phyloP scores from a whole-genome alignment of 92 coral and sea anemone genomes.

The Epizoanthus stellaris region DNA sequence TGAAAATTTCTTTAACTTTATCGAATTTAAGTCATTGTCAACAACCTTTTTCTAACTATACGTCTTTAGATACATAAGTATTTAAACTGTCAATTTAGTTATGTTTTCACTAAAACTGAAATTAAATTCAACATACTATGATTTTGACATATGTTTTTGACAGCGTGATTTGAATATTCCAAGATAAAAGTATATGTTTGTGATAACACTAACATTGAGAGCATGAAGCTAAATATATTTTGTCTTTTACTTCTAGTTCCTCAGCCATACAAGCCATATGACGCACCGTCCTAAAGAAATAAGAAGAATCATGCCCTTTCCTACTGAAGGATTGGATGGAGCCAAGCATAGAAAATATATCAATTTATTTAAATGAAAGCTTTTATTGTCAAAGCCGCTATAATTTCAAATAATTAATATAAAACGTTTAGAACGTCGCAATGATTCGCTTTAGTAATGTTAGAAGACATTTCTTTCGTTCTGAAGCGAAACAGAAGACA shows the following conservation, averaged over 20 bases:
- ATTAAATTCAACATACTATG: too few species aligned
- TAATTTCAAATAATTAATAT: background rate
- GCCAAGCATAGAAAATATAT: background rate
- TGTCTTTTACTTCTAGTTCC: background rate
- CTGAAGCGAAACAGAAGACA: too few species aligned
- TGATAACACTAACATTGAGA: background rate
- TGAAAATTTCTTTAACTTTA: too few species aligned
- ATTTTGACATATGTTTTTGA: background rate
- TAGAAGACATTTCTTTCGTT: too few species aligned
- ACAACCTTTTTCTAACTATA: too few species aligned
- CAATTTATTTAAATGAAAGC: background rate
- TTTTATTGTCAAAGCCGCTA: background rate
- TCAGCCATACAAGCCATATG: constrained; percentile 5
- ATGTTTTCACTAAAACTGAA: too few species aligned
- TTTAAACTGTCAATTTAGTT: too few species aligned
- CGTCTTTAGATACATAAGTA: too few species aligned
- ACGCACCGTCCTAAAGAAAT: background rate
- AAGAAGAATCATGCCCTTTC: background rate
- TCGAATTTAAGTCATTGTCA: too few species aligned
- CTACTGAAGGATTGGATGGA: background rate
- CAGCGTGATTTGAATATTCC: background rate
- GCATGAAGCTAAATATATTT: background rate
- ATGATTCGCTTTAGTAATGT: background rate
- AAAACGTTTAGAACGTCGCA: background rate
- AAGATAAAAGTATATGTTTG: background rate